Base-by-base conservation (phyloP, 2,113 vertebrate genomes). In the Clarias magur region DNA sequence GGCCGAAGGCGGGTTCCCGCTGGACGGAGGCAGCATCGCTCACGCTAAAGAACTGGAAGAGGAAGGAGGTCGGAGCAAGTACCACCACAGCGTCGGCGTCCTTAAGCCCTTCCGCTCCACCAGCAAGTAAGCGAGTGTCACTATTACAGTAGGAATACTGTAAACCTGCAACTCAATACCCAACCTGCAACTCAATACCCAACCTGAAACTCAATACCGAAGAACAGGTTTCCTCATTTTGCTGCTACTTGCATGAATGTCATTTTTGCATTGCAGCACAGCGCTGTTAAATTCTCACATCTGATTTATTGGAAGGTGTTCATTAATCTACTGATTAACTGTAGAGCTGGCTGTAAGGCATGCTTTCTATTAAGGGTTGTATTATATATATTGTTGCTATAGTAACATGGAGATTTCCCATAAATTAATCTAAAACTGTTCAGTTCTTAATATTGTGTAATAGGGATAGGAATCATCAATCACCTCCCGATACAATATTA, bases 21-120 rank as follows among this genome's bases (percentile, higher is more conserved):
- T 97, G 93, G 96, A 97, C 83, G 92, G 89, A 84, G 95, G 94
- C 0, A 88, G 93, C 80, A 93, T 94, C 83, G 93, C 95, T 89
- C 95, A 96, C 88, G 90, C 95, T 88, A 94, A 94, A 90, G 94
- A 96, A 89, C 91, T 96, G 91, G 96, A 96, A 0, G 96, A 96
- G 82, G 94, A 95, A 2, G 94, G 93, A 59, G 93, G 93, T 83
- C 94, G 95, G 91, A 95, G 96, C 91, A 97, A 97, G 93, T 97
- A 97, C 87, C 96, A 95, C 87, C 94, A 95, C 60, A 94, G 96
- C 89, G 88, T 96, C 87, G 95, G 93, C 25, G 90, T 93, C 59
- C 94, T 97, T 89, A 96, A 96, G 92, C 96, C 96, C 89, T 95
- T 96, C 92, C 95, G 96, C 91, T 95, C 95, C 86, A 96, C 97